Evolutionary conservation across 2,888 invertebrate species (phyloP).

Genomic region (Meloe dianella): DNA sequence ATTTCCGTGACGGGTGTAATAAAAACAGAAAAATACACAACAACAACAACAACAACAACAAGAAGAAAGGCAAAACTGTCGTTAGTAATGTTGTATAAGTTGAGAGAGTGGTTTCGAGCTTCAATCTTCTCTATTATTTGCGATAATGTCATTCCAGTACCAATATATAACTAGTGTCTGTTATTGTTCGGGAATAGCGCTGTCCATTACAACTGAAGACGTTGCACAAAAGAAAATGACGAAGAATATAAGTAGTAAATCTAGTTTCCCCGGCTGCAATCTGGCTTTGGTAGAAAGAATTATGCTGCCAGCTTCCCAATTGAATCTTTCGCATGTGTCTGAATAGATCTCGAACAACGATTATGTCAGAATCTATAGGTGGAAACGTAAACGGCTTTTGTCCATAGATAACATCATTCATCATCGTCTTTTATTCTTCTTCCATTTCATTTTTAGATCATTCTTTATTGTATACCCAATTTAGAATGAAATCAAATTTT

Average conservation of each 20-base stretch:
- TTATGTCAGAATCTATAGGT: conserved; percentile 34
- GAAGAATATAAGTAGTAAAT: conserved; percentile 54
- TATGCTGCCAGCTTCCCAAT: conserved; percentile 31
- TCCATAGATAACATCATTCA: not conserved
- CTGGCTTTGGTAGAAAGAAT: conserved; percentile 42
- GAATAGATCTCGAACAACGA: conserved; percentile 47
- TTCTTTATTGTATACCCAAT: not conserved
- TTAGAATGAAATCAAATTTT: conserved; percentile 2
- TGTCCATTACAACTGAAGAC: conserved; percentile 52
- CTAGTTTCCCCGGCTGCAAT: conserved; percentile 45
- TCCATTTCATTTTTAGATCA: conserved; percentile 1
- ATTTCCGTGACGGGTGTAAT: conserved; percentile 26
- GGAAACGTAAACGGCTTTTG: conserved; percentile 20
- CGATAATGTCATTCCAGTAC: conserved; percentile 38
- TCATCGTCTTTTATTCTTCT: not conserved
- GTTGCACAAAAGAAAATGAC: conserved; percentile 54
- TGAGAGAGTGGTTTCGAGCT: conserved; percentile 31
- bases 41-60: conserved; percentile 16
- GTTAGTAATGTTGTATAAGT: conserved; percentile 23
- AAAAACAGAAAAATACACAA: conserved; percentile 19
- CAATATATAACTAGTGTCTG: conserved; percentile 40
- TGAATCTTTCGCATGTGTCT: conserved; percentile 38
- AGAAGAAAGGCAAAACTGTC: conserved; percentile 17
- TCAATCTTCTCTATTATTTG: conserved; percentile 32
- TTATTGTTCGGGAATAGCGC: conserved; percentile 47